Conservation (phyloP, 2,888 invertebrate genomes). For the Amblyjoppa fuscipennis region DNA sequence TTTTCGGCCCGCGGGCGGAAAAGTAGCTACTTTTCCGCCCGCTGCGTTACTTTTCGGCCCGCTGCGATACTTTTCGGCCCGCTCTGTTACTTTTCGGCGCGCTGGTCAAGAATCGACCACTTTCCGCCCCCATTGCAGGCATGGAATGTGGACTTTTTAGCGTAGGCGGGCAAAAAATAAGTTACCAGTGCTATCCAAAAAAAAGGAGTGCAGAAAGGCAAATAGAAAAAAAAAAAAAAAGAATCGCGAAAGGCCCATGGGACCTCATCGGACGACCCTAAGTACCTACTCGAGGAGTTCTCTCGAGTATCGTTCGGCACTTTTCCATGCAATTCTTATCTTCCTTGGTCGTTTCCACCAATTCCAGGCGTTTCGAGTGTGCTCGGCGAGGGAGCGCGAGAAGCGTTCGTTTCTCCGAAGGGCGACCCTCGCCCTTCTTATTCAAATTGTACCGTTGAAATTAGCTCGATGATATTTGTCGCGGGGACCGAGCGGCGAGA, state of each 20-base stretch:
- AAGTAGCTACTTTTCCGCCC: too few relatives aligned
- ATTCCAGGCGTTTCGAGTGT: constrained; percentile 65
- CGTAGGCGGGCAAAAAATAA: background rate
- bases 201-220: background rate
- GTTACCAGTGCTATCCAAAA: background rate
- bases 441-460: constrained; percentile 61
- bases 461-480: constrained; percentile 60
- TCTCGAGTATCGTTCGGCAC: constrained; percentile 64
- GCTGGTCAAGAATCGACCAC: too few relatives aligned
- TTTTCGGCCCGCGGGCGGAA: too few relatives aligned
- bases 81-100: too few relatives aligned
- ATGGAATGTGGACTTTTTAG: too few relatives aligned
- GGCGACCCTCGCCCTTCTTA: constrained; percentile 55
- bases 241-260: constrained; percentile 13
- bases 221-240: background rate
- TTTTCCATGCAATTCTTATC: constrained; percentile 59
- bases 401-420: constrained; percentile 34
- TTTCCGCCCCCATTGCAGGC: too few relatives aligned
- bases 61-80: too few relatives aligned
- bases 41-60: too few relatives aligned
- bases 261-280: constrained; percentile 22
- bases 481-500: constrained; percentile 19
- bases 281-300: constrained; percentile 32
- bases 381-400: constrained; percentile 46
- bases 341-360: constrained; percentile 66